These are phyloP conservation scores for Rhinella marina DNA, from an alignment of 2,797 vertebrate genomes.

Conservation along the genomic window DNA sequence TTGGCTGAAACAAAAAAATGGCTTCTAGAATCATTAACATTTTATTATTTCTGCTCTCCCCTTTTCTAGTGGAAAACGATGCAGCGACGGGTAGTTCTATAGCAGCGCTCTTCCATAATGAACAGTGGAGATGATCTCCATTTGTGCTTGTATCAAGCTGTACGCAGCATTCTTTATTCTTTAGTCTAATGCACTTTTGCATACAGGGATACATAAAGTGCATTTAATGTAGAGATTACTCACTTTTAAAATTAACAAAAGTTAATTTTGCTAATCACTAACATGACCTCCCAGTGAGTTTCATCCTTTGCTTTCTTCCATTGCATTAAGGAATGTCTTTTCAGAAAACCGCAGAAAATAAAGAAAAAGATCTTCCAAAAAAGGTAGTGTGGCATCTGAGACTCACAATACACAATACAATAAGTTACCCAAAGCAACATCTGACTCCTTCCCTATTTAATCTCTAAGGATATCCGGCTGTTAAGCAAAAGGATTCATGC, in stretches of 20 bases:
- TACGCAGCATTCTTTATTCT: background rate
- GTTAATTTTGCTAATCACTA: background rate
- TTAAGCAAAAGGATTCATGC: conserved; percentile 38
- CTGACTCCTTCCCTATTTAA: conserved; percentile 34
- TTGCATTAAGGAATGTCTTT: conserved; percentile 36
- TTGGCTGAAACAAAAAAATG: too few species aligned
- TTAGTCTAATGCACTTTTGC: background rate
- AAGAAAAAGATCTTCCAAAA: conserved; percentile 35
- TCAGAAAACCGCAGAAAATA: conserved; percentile 46
- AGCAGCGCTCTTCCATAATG: background rate
- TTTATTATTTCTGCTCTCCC: background rate
- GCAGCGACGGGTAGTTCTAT: background rate
- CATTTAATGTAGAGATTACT: background rate
- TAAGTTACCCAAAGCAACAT: conserved; percentile 52
- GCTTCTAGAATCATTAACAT: too few species aligned
- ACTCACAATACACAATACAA: conserved; percentile 49
- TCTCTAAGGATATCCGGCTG: conserved; percentile 47
- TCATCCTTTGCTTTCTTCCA: conserved; percentile 1
- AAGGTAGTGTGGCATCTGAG: conserved; percentile 37
- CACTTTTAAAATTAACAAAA: background rate
- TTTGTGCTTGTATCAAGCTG: background rate
- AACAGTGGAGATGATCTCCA: background rate
- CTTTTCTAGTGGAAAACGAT: background rate
- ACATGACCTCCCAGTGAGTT: conserved; percentile 13
- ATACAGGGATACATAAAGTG: background rate